Evolutionary conservation across 2,113 vertebrate species (phyloP).

Genomic region (Aspiorhynchus laticeps): DNA sequence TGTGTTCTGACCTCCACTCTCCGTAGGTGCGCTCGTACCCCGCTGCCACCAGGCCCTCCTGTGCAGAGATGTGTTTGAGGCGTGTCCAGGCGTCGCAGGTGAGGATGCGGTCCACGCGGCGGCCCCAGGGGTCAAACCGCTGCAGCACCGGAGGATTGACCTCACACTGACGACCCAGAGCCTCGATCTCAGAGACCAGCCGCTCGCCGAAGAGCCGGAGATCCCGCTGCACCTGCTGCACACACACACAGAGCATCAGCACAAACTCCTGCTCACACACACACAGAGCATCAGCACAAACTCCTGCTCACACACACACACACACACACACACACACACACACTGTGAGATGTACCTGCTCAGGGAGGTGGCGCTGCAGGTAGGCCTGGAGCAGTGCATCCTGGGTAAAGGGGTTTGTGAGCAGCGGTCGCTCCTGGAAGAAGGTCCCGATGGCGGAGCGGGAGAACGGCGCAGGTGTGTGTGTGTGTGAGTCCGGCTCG

Average conservation of each 20-base stretch:
- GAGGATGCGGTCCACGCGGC: constrained; percentile 74
- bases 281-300: too few species aligned
- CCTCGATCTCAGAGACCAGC: constrained; percentile 70
- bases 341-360: constrained; percentile 68
- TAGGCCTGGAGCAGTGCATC: constrained; percentile 78
- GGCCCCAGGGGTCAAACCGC: constrained; percentile 78
- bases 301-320: neutral
- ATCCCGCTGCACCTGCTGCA: constrained; percentile 68
- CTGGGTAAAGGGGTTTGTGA: too few species aligned
- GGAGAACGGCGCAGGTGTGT: too few species aligned
- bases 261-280: too few species aligned
- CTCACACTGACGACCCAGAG: constrained; percentile 79
- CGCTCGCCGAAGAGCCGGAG: constrained; percentile 77
- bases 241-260: too few species aligned
- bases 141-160: constrained; percentile 73
- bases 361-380: constrained; percentile 72
- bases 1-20: constrained; percentile 75
- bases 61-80: constrained; percentile 79
- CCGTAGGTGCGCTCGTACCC: constrained; percentile 79
- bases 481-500: too few species aligned
- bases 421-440: too few species aligned
- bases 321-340: neutral
- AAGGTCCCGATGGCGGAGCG: too few species aligned
- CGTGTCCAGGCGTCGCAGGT: constrained; percentile 78
- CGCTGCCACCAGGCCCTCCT: constrained; percentile 78